A percentile compares a stretch with the other conserved stretches of the same genome.
Evolutionary conservation across 2,888 invertebrate species (phyloP).

Genomic region (Pedicia rivosa): DNA sequence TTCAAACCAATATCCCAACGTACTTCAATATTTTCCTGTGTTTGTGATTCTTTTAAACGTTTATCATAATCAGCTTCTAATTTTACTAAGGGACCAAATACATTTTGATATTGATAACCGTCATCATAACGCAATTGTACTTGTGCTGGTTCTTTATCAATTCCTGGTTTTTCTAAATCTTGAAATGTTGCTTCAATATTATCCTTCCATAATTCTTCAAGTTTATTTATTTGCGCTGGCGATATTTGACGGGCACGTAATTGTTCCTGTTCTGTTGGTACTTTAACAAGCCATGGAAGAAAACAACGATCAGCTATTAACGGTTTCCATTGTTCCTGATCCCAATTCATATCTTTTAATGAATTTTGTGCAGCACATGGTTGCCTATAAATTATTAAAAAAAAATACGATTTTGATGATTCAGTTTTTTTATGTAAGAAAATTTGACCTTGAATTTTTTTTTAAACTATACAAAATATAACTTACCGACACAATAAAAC

Average conservation of each 20-base stretch:
- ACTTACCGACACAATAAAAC: conserved; percentile 76
- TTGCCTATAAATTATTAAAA: conserved; percentile 35
- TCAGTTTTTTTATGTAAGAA: not conserved
- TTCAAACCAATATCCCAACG: conserved; percentile 98
- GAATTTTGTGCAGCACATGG: conserved; percentile 97
- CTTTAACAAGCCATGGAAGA: conserved; percentile 91
- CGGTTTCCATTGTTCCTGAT: conserved; percentile 98
- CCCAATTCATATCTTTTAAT: conserved; percentile 98
- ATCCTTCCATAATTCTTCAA: conserved; percentile 98
- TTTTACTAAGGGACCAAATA: conserved; percentile 92
- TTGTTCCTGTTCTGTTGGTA: conserved; percentile 95
- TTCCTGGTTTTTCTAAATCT: conserved; percentile 94
- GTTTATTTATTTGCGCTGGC: conserved; percentile 90
- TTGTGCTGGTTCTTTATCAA: conserved; percentile 95
- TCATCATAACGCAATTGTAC: conserved; percentile 71
- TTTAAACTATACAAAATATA: conserved; percentile 7
- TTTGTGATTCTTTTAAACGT: conserved; percentile 92
- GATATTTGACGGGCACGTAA: conserved; percentile 90
- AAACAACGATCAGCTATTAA: conserved; percentile 93
- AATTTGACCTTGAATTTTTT: not conserved
- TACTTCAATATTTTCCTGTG: conserved; percentile 95
- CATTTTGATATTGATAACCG: conserved; percentile 97
- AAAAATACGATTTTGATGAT: not conserved
- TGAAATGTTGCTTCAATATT: conserved; percentile 96
- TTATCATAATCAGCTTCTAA: conserved; percentile 98